phyloP scores from a whole-genome alignment of 1,140 invertebrate genomes.

The Papilio machaon region DNA sequence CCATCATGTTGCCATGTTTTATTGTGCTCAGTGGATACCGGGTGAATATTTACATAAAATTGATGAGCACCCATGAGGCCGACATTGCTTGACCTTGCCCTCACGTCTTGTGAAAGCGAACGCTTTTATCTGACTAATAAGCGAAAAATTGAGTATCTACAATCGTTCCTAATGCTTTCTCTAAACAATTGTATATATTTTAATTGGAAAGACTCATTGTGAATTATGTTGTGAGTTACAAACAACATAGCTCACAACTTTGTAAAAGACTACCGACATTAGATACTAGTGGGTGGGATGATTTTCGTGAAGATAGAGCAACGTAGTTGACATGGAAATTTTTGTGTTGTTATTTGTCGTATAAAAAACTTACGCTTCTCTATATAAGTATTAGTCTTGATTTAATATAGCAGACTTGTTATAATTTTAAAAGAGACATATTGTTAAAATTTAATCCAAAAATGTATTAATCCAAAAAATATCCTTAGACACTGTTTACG shows the following conservation, averaged over 20 bases:
- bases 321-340: neutral
- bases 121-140: conserved; percentile 54
- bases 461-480: too few species aligned
- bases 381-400: too few species aligned
- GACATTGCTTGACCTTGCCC: conserved; percentile 67
- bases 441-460: neutral
- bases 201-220: conserved; percentile 28
- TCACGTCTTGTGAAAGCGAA: conserved; percentile 49
- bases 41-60: conserved; percentile 74
- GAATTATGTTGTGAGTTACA: neutral
- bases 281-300: neutral
- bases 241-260: neutral
- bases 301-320: neutral
- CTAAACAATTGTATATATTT: conserved; percentile 28
- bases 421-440: neutral
- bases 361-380: neutral
- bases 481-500: too few species aligned
- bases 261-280: neutral
- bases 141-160: conserved; percentile 54
- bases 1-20: conserved; percentile 66
- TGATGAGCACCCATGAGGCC: conserved; percentile 61
- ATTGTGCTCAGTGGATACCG: conserved; percentile 63
- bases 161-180: conserved; percentile 42
- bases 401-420: too few species aligned
- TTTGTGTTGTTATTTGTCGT: neutral